phyloP scores from a whole-genome alignment of 1,140 invertebrate species.

The Papilio polytes region DNA sequence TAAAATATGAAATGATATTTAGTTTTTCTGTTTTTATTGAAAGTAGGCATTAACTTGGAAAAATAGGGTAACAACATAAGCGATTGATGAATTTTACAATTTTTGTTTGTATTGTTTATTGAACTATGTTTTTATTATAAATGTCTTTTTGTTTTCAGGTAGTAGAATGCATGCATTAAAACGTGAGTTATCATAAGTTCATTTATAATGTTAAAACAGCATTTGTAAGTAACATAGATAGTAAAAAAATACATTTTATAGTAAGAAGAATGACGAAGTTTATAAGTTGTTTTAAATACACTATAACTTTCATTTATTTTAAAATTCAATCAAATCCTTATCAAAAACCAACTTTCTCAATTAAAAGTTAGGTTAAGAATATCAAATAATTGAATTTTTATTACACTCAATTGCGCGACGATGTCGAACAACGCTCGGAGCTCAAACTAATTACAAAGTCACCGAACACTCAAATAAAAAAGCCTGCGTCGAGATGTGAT shows the following conservation, averaged over 20 bases:
- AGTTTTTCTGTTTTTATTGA: too few relatives aligned
- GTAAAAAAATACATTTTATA: neutral
- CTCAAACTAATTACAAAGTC: slow-evolving; percentile 32
- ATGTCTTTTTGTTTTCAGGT: neutral
- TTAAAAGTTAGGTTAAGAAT: neutral
- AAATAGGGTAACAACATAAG: too few relatives aligned
- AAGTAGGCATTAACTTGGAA: too few relatives aligned
- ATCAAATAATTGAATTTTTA: slow-evolving; percentile 33
- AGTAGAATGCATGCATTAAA: neutral
- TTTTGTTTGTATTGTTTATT: neutral
- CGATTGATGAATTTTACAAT: too few relatives aligned
- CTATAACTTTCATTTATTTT: slow-evolving; percentile 8
- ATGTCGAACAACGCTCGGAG: slow-evolving; percentile 3
- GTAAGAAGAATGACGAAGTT: neutral
- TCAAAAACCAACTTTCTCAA: slow-evolving; percentile 20
- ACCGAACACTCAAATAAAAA: slow-evolving; percentile 43
- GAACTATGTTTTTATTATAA: neutral
- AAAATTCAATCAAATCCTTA: slow-evolving; percentile 14
- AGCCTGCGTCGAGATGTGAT: slow-evolving; percentile 41
- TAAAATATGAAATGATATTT: too few relatives aligned
- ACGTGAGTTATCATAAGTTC: neutral
- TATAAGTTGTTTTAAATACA: neutral
- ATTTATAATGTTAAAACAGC: neutral
- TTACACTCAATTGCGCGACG: slow-evolving; percentile 13
- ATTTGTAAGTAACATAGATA: neutral